These are phyloP conservation scores for Eospalax fontanierii DNA, from an alignment of 2,797 vertebrate genomes.

Conservation along the genomic window DNA sequence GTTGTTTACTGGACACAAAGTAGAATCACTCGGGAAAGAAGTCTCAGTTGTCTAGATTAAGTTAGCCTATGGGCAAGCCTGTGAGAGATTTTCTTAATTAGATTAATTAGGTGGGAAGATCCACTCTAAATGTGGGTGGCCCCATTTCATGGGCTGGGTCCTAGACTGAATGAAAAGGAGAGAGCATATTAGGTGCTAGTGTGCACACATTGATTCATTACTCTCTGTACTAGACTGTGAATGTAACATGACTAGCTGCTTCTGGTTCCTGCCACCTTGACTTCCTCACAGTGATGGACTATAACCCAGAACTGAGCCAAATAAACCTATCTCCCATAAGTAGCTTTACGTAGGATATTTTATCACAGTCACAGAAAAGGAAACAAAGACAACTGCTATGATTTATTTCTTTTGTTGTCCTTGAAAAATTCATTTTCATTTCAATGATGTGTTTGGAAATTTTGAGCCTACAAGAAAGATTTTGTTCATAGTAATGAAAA, in stretches of 20 bases:
- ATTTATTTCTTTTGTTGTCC: conserved; percentile 64
- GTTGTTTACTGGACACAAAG: not conserved
- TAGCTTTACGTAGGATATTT: not conserved
- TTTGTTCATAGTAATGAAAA: conserved; percentile 45
- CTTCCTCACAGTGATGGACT: not conserved
- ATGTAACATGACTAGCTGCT: not conserved
- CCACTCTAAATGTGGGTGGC: not conserved
- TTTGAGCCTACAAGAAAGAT: conserved; percentile 55
- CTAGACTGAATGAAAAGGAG: not conserved
- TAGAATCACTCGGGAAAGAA: not conserved
- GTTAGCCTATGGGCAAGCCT: not conserved
- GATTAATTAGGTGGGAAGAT: not conserved
- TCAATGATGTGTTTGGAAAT: conserved; percentile 41
- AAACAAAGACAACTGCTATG: not conserved
- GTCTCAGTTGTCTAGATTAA: not conserved
- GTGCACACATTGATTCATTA: not conserved
- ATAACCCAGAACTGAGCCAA: not conserved
- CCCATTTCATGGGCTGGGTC: not conserved
- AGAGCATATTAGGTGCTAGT: not conserved
- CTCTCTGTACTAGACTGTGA: not conserved
- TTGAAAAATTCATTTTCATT: conserved; percentile 65
- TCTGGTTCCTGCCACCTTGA: not conserved
- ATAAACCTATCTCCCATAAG: not conserved
- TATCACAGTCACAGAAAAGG: not conserved
- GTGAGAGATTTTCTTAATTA: not conserved